A percentile compares a stretch with the other conserved stretches of the same genome.
These are phyloP conservation scores for Polydrusus tereticollis DNA, from an alignment of 2,888 invertebrate species.

Conservation along the genomic window DNA sequence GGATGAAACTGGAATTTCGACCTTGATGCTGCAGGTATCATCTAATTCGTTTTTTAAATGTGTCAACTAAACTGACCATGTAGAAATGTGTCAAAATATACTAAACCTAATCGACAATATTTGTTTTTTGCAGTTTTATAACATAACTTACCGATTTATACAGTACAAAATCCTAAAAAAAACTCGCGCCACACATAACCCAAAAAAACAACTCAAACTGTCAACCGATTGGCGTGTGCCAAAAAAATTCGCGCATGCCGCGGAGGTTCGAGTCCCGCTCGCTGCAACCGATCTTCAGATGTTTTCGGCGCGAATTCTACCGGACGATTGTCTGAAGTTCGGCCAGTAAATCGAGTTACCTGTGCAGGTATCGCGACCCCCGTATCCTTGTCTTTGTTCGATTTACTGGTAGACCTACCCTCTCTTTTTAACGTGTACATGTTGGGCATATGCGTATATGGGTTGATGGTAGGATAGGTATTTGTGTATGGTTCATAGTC, in stretches of 20 bases:
- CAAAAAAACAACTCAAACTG: conserved; percentile 12
- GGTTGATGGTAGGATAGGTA: neutral
- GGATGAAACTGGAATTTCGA: too few relatives aligned
- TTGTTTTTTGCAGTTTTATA: too few relatives aligned
- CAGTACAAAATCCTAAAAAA: conserved; percentile 21
- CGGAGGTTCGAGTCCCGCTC: conserved; percentile 13
- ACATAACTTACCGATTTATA: conserved; percentile 22
- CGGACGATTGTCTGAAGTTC: conserved; percentile 45
- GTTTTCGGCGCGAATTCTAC: conserved; percentile 49
- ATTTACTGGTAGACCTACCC: neutral
- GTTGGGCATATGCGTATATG: neutral
- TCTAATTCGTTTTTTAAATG: too few relatives aligned
- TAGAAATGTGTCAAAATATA: too few relatives aligned
- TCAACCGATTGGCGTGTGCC: neutral
- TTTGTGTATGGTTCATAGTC: neutral
- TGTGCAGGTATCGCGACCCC: conserved; percentile 46
- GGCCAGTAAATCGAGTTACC: conserved; percentile 40
- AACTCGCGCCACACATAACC: neutral
- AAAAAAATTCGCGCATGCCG: conserved; percentile 23
- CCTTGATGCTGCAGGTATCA: too few relatives aligned
- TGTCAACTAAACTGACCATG: too few relatives aligned
- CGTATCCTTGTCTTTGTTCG: conserved; percentile 20
- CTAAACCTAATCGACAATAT: neutral
- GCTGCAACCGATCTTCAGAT: conserved; percentile 23
- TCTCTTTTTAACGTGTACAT: conserved; percentile 14